Evolutionary conservation across 2,888 invertebrate species (phyloP), one percentile per base, ranked within the genome.

Genomic region (Ernsta delagoae): DNA sequence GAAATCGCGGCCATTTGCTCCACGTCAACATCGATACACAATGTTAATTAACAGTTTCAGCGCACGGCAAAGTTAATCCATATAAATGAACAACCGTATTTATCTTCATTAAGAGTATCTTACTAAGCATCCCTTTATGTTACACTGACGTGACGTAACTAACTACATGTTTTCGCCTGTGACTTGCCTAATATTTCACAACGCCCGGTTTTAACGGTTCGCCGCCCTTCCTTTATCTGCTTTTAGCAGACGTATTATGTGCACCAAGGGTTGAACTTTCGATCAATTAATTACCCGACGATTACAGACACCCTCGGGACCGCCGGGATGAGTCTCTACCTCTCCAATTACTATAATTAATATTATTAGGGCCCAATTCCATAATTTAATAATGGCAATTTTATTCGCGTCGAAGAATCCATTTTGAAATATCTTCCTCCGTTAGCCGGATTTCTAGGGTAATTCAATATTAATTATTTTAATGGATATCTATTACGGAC

Each of bases 101-200:
- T 90, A 92, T 93, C 92, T 92, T 93, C 92, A 92, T 93, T 92
- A 92, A 84, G 85, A 88, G 86, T 86, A 84, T 90, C 87, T 87
- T 86, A 86, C 86, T 85, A 88, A 89, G 87, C 88, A 89, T 86
- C 89, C 89, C 88, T 92, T 92, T 90, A 90, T 88, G 85, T 88
- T 87, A 79, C 81, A 86, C 84, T 87, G 88, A 87, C 88, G 83
- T 86, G 83, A 85, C 83, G 87, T 88, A 86, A 86, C 87, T 87
- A 87, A 89, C 87, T 87, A 87, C 87, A 87, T 83, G 86, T 86
- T 89, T 86, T 85, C 88, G 88, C 84, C 81, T 85, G 83, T 89
- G 89, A 89, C 89, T 89, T 82, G 85, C 82, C 88, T 90, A 89
- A 92, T 92, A 92, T 92, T 92, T 90, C 90, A 91, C 90, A 89